phyloP scores from a whole-genome alignment of 2,888 invertebrate genomes.

The Drosophila multiciliata region DNA sequence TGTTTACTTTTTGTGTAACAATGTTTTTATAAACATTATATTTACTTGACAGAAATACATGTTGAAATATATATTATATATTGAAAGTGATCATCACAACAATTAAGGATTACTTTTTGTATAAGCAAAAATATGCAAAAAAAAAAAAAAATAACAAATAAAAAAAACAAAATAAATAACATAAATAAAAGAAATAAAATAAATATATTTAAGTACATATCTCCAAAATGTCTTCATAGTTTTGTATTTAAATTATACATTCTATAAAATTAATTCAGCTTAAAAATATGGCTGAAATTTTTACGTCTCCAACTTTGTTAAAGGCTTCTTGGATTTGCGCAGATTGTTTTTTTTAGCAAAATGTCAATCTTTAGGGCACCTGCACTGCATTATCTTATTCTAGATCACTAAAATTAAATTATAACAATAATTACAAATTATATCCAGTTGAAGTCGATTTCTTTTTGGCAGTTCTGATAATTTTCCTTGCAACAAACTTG shows the following conservation, averaged over 20 bases:
- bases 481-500: neutral
- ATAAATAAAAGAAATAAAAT: neutral
- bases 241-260: neutral
- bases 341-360: neutral
- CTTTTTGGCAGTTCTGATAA: neutral
- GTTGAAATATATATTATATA: no score
- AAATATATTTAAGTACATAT: neutral
- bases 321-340: neutral
- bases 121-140: no score
- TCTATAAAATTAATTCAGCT: neutral
- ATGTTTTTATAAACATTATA: neutral
- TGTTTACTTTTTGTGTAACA: neutral
- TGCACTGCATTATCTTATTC: neutral
- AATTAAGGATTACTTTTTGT: neutral
- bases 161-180: no score
- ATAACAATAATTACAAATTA: neutral
- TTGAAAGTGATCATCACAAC: neutral
- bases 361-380: neutral
- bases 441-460: neutral
- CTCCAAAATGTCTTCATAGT: neutral
- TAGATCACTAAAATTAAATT: neutral
- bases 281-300: neutral
- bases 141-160: neutral
- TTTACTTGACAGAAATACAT: neutral
- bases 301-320: fast-evolving